These are phyloP conservation scores for Arctopsyche grandis DNA, from an alignment of 1,140 invertebrate genomes.

Conservation along the genomic window DNA sequence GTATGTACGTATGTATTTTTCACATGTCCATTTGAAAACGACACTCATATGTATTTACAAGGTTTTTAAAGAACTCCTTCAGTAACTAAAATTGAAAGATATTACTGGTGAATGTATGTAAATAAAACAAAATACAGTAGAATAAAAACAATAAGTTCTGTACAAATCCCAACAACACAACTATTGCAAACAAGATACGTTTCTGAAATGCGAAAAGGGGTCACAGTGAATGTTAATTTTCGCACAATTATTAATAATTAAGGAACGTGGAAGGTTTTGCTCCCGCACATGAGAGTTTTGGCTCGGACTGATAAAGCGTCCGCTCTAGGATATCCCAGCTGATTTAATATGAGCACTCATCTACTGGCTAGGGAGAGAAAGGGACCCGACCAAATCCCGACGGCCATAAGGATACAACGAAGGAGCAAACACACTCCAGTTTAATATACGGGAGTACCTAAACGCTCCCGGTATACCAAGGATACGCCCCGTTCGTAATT, in stretches of 20 bases:
- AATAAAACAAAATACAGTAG: no score
- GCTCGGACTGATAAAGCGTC: background rate
- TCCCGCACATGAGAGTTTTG: background rate
- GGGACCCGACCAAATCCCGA: background rate
- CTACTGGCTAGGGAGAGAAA: background rate
- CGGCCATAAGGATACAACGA: background rate
- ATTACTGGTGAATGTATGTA: no score
- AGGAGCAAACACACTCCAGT: background rate
- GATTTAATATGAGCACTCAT: slow-evolving; percentile 7
- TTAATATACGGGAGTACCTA: background rate
- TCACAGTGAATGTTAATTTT: background rate
- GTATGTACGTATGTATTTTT: no score
- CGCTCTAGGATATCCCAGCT: background rate
- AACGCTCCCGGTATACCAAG: background rate
- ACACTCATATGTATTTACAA: no score
- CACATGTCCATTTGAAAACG: no score
- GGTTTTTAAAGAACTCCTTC: no score
- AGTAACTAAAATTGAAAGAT: no score
- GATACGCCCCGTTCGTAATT: slow-evolving; percentile 27
- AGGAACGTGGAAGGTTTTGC: background rate
- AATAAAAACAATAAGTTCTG: no score
- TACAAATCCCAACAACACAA: no score
- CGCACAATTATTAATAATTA: slow-evolving; percentile 14
- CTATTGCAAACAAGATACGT: no score
- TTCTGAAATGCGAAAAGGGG: no score